Conservation (phyloP, 2,797 vertebrate species). For the Enteromius anoplus region DNA sequence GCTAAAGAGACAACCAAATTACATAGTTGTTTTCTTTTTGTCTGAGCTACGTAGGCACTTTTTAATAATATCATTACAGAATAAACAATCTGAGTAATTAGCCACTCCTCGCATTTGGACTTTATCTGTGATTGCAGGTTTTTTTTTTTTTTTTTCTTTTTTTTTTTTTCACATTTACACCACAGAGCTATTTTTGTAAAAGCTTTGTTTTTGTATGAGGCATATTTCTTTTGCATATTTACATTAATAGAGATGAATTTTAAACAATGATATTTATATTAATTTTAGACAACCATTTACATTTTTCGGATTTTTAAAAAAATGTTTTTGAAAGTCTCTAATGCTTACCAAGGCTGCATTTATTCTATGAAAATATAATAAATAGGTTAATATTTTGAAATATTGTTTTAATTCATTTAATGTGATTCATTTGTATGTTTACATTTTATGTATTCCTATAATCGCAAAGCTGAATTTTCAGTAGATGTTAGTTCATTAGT, state of each 20-base stretch:
- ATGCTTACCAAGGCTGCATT: background rate
- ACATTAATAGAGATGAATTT: background rate
- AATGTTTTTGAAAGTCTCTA: background rate
- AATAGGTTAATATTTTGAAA: background rate
- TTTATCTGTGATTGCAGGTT: background rate
- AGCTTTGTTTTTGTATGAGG: background rate
- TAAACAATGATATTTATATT: background rate
- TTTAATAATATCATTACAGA: background rate
- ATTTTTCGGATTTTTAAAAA: background rate
- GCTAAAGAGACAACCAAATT: slow-evolving; percentile 7
- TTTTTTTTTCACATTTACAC: background rate
- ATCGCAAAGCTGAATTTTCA: background rate
- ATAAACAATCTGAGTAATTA: slow-evolving; percentile 28
- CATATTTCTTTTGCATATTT: slow-evolving; percentile 3
- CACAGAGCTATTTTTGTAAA: background rate
- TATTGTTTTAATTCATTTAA: background rate
- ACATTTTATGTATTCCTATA: background rate
- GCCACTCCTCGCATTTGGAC: slow-evolving; percentile 7
- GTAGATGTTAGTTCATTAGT: background rate
- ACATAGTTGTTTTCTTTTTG: slow-evolving; percentile 6
- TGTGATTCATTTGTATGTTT: background rate
- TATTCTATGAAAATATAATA: background rate
- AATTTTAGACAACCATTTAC: background rate
- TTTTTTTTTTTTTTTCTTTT: too few species aligned
- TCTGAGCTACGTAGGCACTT: slow-evolving; percentile 10